Evolutionary conservation across 2,888 invertebrate species (phyloP), one percentile per base, ranked within the genome.

Genomic region (Stenolophus ochropezus): DNA sequence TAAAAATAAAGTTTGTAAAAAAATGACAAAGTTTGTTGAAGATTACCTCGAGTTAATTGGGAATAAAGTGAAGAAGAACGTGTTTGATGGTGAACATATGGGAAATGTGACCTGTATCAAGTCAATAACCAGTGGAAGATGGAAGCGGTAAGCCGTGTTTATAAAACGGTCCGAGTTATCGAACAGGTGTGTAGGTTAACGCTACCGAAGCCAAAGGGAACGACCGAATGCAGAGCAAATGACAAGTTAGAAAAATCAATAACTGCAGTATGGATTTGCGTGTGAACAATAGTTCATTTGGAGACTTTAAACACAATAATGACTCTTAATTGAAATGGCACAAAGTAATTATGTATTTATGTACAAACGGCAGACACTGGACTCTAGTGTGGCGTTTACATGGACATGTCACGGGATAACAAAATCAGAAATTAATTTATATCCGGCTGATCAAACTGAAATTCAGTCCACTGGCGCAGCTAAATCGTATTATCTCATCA

Each of bases 341-440:
- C 65, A 58, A 77, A 61, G 23, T 61, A 77, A 77, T 77, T 65
- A 77, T 77, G 65, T 61, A 77, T 77, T 77, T 42, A 77, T 77
- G 77, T 53, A 75, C 75, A 75, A 75, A 53, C 53, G 56, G 27
- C 27, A 53, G 53, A 75, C 51, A 42, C 33, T 8, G 33, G 11
- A 42, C 11, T 1, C 11, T 4, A 53, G 4, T 33, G 56, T 58
- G 58, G 65, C 77, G 21, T 77, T 61, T 65, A 18, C 65, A 49
- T 61, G 61, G 5, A n/a, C 61, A 71, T 71, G 80, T 80, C 73
- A 80, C 51, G 42, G 49, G 56, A 47, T 58, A 73, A 80, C 73
- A 73, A 80, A 80, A 69, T 80, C 80, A 80, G 56, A 73, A 80
- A 73, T 80, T 80, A 73, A 80, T 80, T 80, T 80, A 80, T 80